Percentiles rank a stretch among this genome's conserved stretches.
Evolutionary conservation across 1,140 invertebrate species (phyloP).

Genomic region (Scaptomyza pallida): DNA sequence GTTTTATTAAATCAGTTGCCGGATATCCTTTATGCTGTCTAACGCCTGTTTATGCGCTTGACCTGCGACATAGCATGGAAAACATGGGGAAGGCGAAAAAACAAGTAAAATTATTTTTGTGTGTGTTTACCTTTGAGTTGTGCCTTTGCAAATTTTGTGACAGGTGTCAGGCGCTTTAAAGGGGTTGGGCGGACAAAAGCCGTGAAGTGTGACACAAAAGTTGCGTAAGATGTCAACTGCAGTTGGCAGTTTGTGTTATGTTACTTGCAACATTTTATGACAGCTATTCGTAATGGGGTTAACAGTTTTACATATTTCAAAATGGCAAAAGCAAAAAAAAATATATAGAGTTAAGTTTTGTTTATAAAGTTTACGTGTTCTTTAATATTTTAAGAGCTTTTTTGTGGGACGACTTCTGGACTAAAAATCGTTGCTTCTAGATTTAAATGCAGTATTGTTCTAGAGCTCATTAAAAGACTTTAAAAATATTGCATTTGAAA

Average conservation of each 20-base stretch:
- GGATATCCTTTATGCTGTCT: not conserved
- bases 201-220: constrained; percentile 14
- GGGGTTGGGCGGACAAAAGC: not conserved
- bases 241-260: constrained; percentile 61
- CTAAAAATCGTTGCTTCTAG: no score
- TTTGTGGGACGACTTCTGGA: no score
- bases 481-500: no score
- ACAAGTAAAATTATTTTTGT: not conserved
- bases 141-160: constrained; percentile 5
- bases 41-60: not conserved
- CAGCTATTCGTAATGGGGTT: no score
- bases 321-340: no score
- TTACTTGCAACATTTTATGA: not conserved
- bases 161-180: not conserved
- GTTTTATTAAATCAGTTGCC: not conserved
- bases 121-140: not conserved
- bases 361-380: no score
- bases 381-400: no score
- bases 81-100: not conserved
- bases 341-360: no score
- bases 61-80: constrained; percentile 5
- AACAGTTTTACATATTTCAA: no score
- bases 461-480: no score
- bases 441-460: no score
- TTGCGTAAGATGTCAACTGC: constrained; percentile 45